phyloP scores from a whole-genome alignment of 2,888 invertebrate species.

The Napeogenes sylphis region DNA sequence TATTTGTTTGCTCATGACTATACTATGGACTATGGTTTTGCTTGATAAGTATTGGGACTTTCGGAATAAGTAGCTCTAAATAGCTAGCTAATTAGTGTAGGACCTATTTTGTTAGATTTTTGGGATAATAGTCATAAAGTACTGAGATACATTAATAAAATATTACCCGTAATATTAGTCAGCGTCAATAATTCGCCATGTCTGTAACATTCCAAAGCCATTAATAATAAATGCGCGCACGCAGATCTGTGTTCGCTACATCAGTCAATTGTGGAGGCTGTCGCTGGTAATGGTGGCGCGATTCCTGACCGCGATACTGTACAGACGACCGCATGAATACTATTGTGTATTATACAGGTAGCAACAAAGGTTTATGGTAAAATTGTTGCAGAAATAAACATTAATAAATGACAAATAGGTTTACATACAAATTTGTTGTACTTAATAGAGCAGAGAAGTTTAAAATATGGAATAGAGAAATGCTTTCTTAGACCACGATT shows the following conservation, averaged over 20 bases:
- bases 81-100: background rate
- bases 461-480: no score
- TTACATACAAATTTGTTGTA: no score
- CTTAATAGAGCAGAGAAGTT: no score
- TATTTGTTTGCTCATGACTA: no score
- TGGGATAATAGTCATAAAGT: background rate
- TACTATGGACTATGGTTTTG: no score
- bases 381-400: background rate
- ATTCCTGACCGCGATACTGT: slow-evolving; percentile 27
- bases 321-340: slow-evolving; percentile 11
- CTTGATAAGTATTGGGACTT: background rate
- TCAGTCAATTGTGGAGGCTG: slow-evolving; percentile 32
- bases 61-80: background rate
- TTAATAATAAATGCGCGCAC: slow-evolving; percentile 22
- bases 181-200: slow-evolving; percentile 7
- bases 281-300: slow-evolving; percentile 31
- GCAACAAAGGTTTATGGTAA: slow-evolving; percentile 8
- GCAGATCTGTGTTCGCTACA: slow-evolving; percentile 27
- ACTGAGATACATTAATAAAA: background rate
- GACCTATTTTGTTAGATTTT: no score
- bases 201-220: slow-evolving; percentile 16
- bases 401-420: no score
- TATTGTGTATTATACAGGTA: slow-evolving; percentile 8
- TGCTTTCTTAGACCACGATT: no score
- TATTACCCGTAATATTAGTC: slow-evolving; percentile 4